Percentiles rank a stretch among this genome's conserved stretches.
Evolutionary conservation across 2,113 vertebrate genomes (phyloP).

Genomic region (Passer domesticus): DNA sequence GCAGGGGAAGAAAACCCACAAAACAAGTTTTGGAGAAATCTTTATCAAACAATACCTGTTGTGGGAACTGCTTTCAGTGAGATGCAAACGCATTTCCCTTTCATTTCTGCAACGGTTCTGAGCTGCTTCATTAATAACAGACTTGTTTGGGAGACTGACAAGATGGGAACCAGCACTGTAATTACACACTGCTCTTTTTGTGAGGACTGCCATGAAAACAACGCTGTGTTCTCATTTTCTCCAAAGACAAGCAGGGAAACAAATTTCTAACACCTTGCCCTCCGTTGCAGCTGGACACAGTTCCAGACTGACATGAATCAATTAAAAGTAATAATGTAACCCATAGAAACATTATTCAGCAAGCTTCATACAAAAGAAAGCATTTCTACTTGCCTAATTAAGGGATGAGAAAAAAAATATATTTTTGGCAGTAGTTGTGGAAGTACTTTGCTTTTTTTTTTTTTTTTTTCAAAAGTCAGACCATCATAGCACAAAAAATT

Average conservation of each 20-base stretch:
- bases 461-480: not conserved
- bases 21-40: not conserved
- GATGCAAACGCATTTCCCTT: not conserved
- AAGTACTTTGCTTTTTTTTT: not conserved
- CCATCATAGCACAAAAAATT: not conserved
- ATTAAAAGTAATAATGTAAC: conserved; percentile 35
- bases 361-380: not conserved
- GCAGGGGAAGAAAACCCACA: not conserved
- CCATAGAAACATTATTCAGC: not conserved
- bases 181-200: conserved; percentile 9
- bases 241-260: not conserved
- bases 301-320: not conserved
- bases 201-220: conserved; percentile 6
- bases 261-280: conserved; percentile 28
- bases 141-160: conserved; percentile 7
- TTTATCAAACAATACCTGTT: not conserved
- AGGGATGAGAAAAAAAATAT: not conserved
- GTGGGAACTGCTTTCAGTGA: not conserved
- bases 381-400: not conserved
- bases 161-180: not conserved
- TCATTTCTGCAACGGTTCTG: not conserved
- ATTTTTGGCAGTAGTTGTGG: not conserved
- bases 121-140: not conserved
- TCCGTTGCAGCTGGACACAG: not conserved
- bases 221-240: not conserved